Conservation (phyloP, 2,888 invertebrate genomes). For the Mythimna lalbum region DNA sequence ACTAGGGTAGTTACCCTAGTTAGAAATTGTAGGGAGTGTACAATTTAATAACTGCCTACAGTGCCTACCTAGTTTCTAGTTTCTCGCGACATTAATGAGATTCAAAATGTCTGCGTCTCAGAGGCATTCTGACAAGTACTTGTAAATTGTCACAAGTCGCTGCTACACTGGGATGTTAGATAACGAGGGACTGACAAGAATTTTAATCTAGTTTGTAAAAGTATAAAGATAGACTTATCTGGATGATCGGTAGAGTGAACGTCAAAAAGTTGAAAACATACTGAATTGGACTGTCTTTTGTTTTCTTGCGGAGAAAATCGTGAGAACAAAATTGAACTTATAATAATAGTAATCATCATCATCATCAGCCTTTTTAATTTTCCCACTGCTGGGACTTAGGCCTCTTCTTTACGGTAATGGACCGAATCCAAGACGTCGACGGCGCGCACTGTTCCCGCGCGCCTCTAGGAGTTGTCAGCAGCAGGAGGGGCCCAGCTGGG, state of each 20-base stretch:
- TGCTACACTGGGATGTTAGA: constrained; percentile 14
- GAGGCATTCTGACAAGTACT: constrained; percentile 33
- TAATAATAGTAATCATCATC: no score
- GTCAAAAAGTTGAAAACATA: constrained; percentile 2
- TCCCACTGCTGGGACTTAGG: no score
- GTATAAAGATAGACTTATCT: constrained; percentile 23
- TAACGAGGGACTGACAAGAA: constrained; percentile 27
- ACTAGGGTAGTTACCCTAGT: neutral
- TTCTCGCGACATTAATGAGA: constrained; percentile 24
- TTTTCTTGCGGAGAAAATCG: no score
- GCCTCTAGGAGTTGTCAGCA: no score
- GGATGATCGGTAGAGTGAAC: constrained; percentile 4
- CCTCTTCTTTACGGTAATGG: no score
- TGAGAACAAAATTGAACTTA: no score
- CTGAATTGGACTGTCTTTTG: no score
- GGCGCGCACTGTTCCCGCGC: no score
- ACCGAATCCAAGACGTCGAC: no score
- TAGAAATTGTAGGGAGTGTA: neutral
- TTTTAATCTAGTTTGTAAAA: constrained; percentile 35
- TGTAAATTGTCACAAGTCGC: constrained; percentile 40
- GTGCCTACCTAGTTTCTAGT: constrained; percentile 19
- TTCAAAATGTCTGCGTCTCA: constrained; percentile 32
- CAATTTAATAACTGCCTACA: constrained; percentile 1
- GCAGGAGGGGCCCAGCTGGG: no score
- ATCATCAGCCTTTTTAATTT: no score